phyloP scores from a whole-genome alignment of 1,140 invertebrate species.

The Neodiprion pinetum region DNA sequence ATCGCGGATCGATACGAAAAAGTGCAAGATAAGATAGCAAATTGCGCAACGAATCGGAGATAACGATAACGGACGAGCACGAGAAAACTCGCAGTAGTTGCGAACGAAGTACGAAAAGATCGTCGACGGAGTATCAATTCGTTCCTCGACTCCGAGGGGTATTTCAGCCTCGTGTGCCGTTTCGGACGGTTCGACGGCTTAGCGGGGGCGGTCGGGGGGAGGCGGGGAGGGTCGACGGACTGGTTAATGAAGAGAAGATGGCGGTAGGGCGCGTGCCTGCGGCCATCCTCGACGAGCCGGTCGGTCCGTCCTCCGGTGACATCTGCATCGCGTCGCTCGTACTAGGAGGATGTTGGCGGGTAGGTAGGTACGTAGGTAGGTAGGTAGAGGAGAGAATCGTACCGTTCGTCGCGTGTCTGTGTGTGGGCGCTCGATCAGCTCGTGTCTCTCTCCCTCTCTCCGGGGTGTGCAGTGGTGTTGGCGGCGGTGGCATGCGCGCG shows the following conservation, averaged over 20 bases:
- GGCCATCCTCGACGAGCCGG: slow-evolving; percentile 2
- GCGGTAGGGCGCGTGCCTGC: slow-evolving; percentile 8
- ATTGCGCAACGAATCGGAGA: too few species aligned
- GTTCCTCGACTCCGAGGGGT: neutral
- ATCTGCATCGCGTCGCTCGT: neutral
- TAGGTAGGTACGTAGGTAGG: too few species aligned
- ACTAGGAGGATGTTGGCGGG: slow-evolving; percentile 5
- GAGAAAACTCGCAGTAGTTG: too few species aligned
- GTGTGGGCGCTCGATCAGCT: neutral
- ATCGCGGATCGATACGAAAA: too few species aligned
- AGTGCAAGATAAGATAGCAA: too few species aligned
- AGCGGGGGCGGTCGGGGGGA: neutral
- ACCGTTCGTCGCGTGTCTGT: neutral
- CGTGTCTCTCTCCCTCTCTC: neutral
- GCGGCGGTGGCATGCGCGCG: slow-evolving; percentile 3
- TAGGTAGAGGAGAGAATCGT: neutral
- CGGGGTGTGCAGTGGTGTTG: neutral
- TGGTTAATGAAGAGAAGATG: slow-evolving; percentile 16
- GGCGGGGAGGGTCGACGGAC: slow-evolving; percentile 1
- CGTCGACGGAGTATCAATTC: neutral
- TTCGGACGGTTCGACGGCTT: neutral
- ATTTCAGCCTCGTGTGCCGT: neutral
- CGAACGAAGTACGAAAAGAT: neutral
- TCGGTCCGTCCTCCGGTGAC: slow-evolving; percentile 6
- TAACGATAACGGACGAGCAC: too few species aligned